Conservation (phyloP, 2,797 vertebrate genomes). For the Synaphobranchus kaupii region DNA sequence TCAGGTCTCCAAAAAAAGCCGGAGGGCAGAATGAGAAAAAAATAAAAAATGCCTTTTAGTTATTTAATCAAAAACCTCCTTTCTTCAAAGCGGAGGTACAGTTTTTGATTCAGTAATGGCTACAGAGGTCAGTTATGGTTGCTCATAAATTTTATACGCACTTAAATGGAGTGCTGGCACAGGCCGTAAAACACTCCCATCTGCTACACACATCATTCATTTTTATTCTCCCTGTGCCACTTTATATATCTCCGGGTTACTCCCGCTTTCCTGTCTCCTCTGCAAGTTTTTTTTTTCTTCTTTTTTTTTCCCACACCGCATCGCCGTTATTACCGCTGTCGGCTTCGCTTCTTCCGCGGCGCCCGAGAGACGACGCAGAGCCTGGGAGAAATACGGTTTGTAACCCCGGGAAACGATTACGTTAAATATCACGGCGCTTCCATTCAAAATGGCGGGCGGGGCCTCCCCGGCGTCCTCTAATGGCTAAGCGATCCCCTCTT, state of each 20-base stretch:
- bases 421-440: conserved; percentile 29
- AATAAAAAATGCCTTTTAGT: not conserved
- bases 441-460: not conserved
- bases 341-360: not conserved
- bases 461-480: not conserved
- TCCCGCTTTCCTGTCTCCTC: not conserved
- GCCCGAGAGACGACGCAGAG: conserved; percentile 27
- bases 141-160: conserved; percentile 73
- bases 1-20: not conserved
- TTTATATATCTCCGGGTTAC: conserved; percentile 24
- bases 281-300: not conserved
- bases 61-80: conserved; percentile 50
- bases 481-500: not conserved
- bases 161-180: conserved; percentile 71
- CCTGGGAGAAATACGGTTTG: conserved; percentile 11
- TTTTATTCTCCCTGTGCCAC: conserved; percentile 55
- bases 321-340: conserved; percentile 7
- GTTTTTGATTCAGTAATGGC: conserved; percentile 55
- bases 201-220: conserved; percentile 68
- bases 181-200: conserved; percentile 69
- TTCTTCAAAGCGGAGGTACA: conserved; percentile 47
- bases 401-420: conserved; percentile 37
- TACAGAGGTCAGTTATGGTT: conserved; percentile 70
- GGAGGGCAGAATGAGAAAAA: conserved; percentile 10
- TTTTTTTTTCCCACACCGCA: conserved; percentile 20